Percentiles rank a stretch among this genome's conserved stretches.
Conservation (phyloP, 2,888 invertebrate species). For the Agonum fuliginosum region DNA sequence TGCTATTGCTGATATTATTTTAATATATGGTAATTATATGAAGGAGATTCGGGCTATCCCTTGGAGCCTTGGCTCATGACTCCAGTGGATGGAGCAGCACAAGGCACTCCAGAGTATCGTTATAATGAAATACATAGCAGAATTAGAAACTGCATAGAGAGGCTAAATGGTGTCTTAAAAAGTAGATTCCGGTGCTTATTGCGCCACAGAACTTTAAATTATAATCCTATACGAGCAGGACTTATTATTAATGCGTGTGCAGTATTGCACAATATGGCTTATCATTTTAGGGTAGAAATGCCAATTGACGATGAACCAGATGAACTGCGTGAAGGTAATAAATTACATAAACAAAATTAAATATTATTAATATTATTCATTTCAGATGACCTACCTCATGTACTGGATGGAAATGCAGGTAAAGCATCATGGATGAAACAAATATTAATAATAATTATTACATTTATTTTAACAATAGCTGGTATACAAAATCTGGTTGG, state of each 20-base stretch:
- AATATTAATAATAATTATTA: no score
- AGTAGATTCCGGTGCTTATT: slow-evolving; percentile 64
- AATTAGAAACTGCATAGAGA: slow-evolving; percentile 63
- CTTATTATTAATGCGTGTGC: slow-evolving; percentile 64
- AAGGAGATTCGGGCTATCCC: slow-evolving; percentile 65
- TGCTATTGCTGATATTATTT: not conserved
- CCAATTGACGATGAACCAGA: no score
- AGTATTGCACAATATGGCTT: slow-evolving; percentile 63
- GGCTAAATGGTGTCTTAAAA: slow-evolving; percentile 64
- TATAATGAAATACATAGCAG: slow-evolving; percentile 61
- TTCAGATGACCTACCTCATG: no score
- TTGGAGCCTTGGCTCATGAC: slow-evolving; percentile 65
- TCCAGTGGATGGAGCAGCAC: slow-evolving; percentile 60
- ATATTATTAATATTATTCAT: no score
- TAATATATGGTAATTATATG: not conserved
- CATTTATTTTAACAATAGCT: no score
- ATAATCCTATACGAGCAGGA: slow-evolving; percentile 64
- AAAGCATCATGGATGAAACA: no score
- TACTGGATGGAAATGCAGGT: no score
- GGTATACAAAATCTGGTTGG: no score
- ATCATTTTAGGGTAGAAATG: no score
- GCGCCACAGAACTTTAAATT: slow-evolving; percentile 64
- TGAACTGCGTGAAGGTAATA: no score
- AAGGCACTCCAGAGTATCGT: slow-evolving; percentile 58
- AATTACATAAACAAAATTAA: no score